Evolutionary conservation across 2,797 vertebrate species (phyloP).

Genomic region (Mallotus villosus): DNA sequence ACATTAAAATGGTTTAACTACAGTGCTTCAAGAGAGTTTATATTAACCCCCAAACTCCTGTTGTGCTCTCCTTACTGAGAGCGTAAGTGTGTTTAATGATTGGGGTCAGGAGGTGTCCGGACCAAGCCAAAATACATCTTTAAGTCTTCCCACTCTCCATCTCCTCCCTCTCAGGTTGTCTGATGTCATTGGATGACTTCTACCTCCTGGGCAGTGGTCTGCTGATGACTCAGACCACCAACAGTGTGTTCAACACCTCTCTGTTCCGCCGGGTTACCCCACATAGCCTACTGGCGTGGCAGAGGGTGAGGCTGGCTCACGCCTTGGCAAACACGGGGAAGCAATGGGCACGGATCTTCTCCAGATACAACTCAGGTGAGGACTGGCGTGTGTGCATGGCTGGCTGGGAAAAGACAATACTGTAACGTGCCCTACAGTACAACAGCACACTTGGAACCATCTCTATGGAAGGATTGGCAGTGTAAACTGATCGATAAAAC

Average conservation of each 20-base stretch:
- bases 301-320: conserved; percentile 87
- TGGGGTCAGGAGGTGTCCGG: neutral
- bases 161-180: conserved; percentile 72
- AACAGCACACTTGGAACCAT: neutral
- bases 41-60: neutral
- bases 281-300: conserved; percentile 85
- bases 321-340: conserved; percentile 79
- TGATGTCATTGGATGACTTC: conserved; percentile 89
- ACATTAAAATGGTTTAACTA: conserved; percentile 44
- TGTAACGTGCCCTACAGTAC: neutral
- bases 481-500: neutral
- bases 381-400: neutral
- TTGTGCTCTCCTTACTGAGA: neutral
- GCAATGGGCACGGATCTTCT: conserved; percentile 82
- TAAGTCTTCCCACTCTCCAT: neutral
- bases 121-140: too few relatives aligned
- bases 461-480: neutral
- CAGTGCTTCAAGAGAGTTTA: conserved; percentile 4
- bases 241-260: conserved; percentile 80
- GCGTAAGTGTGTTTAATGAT: neutral
- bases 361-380: conserved; percentile 85
- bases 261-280: conserved; percentile 78
- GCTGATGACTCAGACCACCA: conserved; percentile 88
- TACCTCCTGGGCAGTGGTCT: conserved; percentile 79
- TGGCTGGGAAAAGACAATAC: neutral